Evolutionary conservation across 2,797 vertebrate species (phyloP), one percentile per base, ranked within the genome.

Genomic region (Pangasius macronema): DNA sequence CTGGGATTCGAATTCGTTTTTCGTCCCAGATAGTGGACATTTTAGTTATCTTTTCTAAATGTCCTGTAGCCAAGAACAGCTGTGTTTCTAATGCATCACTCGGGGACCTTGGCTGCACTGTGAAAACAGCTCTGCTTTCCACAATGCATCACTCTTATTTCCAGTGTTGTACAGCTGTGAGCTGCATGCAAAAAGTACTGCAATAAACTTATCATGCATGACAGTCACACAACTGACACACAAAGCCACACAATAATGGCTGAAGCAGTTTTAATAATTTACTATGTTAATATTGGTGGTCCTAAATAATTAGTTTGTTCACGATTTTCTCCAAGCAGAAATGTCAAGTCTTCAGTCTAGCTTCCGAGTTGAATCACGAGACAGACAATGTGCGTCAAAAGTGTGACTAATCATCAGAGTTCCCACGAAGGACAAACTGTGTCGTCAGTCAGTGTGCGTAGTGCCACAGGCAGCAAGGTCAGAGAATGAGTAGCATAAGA

Each of bases 71-170:
- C 33, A 36, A 57, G 30, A 57, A 57, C 30, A 36, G 76, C n/a
- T 22, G 30, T 36, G 73, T 77, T 53, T 76, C 73, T 51, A 76
- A 51, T 46, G 30, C 27, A 51, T n/a, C 46, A 49, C 42, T 49
- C 14, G 72, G 39, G 42, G 42, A n/a, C 46, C 3, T n/a, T 5
- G 51, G 51, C 46, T 76, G 75, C 13, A 16, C 3, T 55, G 33
- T 79, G 42, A 55, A 79, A 79, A 55, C n/a, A 20, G 75, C n/a
- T n/a, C n/a, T 77, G 75, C 18, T 30, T 77, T 77, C 27, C 10
- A 53, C 13, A 33, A 1, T 0, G 16, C 16, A 53, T 27, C 46
- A 18, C 27, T 33, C 18, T 30, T 79, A 24, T 79, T 33, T 20
- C n/a, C 30, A 22, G 49, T n/a, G 22, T 27, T 46, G 11, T 42